A percentile compares a stretch with the other conserved stretches of the same genome.
phyloP scores from a whole-genome alignment of 2,113 vertebrate genomes.

The Leucopsar rothschildi region DNA sequence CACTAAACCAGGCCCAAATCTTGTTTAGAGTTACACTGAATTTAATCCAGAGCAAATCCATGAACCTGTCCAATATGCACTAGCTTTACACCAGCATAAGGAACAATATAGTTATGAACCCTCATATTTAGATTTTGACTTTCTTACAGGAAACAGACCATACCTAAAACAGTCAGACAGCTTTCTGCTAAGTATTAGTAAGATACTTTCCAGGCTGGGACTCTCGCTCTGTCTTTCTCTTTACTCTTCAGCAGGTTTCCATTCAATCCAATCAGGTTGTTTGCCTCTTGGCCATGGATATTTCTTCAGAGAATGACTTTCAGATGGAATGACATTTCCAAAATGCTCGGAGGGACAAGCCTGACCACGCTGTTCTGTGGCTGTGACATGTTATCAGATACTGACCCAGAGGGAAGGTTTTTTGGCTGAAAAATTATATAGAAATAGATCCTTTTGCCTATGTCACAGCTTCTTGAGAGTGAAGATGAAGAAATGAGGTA shows the following conservation, averaged over 20 bases:
- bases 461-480: background rate
- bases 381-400: background rate
- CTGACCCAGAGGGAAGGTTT: background rate
- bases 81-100: background rate
- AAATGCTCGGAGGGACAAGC: background rate
- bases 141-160: background rate
- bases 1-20: background rate
- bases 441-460: background rate
- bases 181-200: background rate
- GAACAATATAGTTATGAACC: background rate
- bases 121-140: background rate
- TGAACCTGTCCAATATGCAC: background rate
- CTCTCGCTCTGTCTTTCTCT: background rate
- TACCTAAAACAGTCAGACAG: background rate
- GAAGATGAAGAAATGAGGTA: background rate
- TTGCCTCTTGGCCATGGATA: constrained; percentile 17
- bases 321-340: background rate
- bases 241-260: background rate
- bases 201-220: background rate
- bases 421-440: background rate
- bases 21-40: background rate
- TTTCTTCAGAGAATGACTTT: background rate
- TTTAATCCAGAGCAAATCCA: background rate
- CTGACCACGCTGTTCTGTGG: background rate
- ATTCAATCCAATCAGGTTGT: background rate